Evolutionary conservation across 2,888 invertebrate genomes (phyloP).

Genomic region (Spodoptera littoralis): DNA sequence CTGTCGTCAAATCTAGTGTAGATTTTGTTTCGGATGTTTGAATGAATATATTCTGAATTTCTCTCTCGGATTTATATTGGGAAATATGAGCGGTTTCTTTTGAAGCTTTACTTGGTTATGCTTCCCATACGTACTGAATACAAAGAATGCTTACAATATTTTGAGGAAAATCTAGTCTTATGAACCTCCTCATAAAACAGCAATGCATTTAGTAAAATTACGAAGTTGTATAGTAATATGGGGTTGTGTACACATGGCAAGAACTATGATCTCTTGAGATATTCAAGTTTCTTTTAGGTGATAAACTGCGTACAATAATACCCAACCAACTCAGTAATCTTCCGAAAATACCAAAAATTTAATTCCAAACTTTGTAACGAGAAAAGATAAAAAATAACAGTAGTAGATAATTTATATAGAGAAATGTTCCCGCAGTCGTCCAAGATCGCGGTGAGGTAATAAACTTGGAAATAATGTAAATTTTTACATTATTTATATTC

Average conservation of each 20-base stretch:
- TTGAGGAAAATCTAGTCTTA: too few species aligned
- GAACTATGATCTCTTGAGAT: too few species aligned
- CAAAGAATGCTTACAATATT: too few species aligned
- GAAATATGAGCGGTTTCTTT: not conserved
- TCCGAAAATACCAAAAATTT: constrained; percentile 7
- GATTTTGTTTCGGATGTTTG: not conserved
- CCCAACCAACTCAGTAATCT: not conserved
- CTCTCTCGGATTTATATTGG: not conserved
- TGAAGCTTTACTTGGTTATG: too few species aligned
- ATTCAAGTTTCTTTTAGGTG: too few species aligned
- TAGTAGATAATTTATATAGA: constrained; percentile 21
- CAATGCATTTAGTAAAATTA: too few species aligned
- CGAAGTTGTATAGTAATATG: too few species aligned
- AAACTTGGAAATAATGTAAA: constrained; percentile 47
- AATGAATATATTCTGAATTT: constrained; percentile 6
- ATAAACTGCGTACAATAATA: not conserved
- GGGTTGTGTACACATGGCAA: too few species aligned
- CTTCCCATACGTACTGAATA: too few species aligned
- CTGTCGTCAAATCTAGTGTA: constrained; percentile 6
- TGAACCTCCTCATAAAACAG: too few species aligned
- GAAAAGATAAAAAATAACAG: constrained; percentile 28
- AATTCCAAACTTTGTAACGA: constrained; percentile 10
- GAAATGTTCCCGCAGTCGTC: constrained; percentile 27
- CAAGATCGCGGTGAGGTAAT: constrained; percentile 27
- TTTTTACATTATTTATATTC: constrained; percentile 53